phyloP scores from a whole-genome alignment of 2,888 invertebrate genomes.

The Folsomia candida region DNA sequence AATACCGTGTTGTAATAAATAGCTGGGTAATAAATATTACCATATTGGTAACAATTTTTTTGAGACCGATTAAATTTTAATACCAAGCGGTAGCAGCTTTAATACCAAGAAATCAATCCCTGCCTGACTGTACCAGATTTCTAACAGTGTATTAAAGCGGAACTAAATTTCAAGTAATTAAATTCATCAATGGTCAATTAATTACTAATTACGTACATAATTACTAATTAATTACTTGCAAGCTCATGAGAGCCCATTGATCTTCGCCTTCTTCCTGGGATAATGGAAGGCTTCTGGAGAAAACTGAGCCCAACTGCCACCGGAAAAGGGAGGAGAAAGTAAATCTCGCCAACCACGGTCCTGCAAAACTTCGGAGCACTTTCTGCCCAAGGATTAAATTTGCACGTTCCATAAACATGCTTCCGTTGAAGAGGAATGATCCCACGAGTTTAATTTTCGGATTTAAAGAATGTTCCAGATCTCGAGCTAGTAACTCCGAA shows the following conservation, averaged over 20 bases:
- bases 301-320: conserved; percentile 39
- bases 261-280: not conserved
- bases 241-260: not conserved
- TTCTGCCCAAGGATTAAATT: conserved; percentile 36
- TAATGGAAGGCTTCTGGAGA: conserved; percentile 3
- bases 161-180: too few relatives aligned
- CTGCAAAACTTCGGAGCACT: conserved; percentile 31
- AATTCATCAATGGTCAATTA: too few relatives aligned
- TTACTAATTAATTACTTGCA: too few relatives aligned
- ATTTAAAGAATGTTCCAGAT: conserved; percentile 30
- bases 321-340: conserved; percentile 32
- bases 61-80: too few relatives aligned
- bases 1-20: too few relatives aligned
- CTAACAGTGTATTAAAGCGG: too few relatives aligned
- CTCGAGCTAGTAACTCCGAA: conserved; percentile 39
- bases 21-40: too few relatives aligned
- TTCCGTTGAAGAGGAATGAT: conserved; percentile 41
- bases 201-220: too few relatives aligned
- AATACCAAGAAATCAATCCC: too few relatives aligned
- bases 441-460: conserved; percentile 29
- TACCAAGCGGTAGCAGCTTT: too few relatives aligned
- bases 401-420: conserved; percentile 38
- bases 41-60: too few relatives aligned
- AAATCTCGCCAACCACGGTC: conserved; percentile 27
- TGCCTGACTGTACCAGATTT: too few relatives aligned